Evolutionary conservation across 1,140 invertebrate species (phyloP), one percentile per base, ranked within the genome.

Genomic region (Microvelia longipes): DNA sequence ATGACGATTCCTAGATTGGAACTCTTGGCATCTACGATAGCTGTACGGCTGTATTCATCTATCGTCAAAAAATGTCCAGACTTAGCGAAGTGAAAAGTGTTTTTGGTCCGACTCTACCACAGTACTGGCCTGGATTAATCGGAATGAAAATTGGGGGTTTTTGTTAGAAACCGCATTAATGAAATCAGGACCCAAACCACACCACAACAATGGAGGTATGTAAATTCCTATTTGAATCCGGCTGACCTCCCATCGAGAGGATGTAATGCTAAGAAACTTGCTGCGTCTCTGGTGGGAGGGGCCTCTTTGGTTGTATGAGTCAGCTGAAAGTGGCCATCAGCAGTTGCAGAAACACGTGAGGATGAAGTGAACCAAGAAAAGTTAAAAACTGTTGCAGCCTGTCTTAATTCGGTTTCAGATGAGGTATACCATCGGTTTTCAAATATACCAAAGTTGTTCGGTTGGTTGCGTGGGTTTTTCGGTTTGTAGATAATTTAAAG

Each of bases 181-280:
- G 75, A 79, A 72, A 81, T 82, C 5, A 13, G 11, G 19, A 19
- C 66, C 2, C n/a, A n/a, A n/a, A 11, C 5, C 11, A 25, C 11
- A 11, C 11, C 63, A 13, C 11, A 5, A 24, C 11, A 65, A 25
- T 65, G 63, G 63, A 65, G 63, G 27, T 29, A 70, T 28, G 28
- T 50, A 67, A 27, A 29, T 72, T 61, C 30, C 24, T 35, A 11
- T 2, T 27, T 11, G 27, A 66, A 72, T 28, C 63, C 69, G n/a
- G 65, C 79, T 26, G 80, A 82, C 73, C 70, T 80, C 15, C 75
- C 77, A 11, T 81, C 78, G 14, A 69, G 80, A 73, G 79, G 80
- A 28, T 79, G 76, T 73, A 27, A 69, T 5, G 66, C 76, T 1
- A 73, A 74, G 69, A 15, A 71, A 27, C 72, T 80, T 77, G 11